Base-by-base conservation (phyloP, 2,797 vertebrate genomes). In the Hozukius guyotensis region DNA sequence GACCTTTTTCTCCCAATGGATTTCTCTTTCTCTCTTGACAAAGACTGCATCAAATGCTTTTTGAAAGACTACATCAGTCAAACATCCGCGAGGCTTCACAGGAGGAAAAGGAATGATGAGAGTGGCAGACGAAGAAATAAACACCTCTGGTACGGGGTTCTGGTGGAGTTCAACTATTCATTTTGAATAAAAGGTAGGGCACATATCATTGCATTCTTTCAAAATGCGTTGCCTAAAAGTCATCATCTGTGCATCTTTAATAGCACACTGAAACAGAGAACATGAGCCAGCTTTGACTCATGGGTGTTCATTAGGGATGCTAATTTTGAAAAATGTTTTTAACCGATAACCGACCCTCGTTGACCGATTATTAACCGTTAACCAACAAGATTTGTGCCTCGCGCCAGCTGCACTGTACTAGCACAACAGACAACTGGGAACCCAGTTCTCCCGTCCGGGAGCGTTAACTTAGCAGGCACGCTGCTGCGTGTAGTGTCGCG, bases 51-150 rank as follows among this genome's bases (percentile, higher is more conserved):
- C 57, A 57, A 36, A 84, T 5, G n/a, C 49, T 42, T 68, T 85
- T 29, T 49, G 70, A 86, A 77, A 67, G 52, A 60, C 3, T 2
- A 1, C 49, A 53, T 78, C 80, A 77, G 62, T 80, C 61, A 75
- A 77, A 82, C 42, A 71, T 55, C 8, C 22, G n/a, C 18, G 1
- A 76, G 55, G 72, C 31, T 32, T 78, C 49, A 66, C 24, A 56
- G 32, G 24, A 56, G 31, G 22, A 25, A 42, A 42, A 42, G 27
- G 27, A 34, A 42, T 2, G 18, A 57, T 24, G 57, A 61, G 16
- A 20, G 25, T 2, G 8, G 8, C 16, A 31, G 32, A 34, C 3
- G 57, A 31, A 46, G 53, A 24, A 63, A 60, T 61, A 72, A 63
- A 67, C 1, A 22, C 20, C 29, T 36, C 4, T 31, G 34, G 8